Conservation (phyloP, 2,113 vertebrate genomes). For the Anarrhichthys ocellatus region DNA sequence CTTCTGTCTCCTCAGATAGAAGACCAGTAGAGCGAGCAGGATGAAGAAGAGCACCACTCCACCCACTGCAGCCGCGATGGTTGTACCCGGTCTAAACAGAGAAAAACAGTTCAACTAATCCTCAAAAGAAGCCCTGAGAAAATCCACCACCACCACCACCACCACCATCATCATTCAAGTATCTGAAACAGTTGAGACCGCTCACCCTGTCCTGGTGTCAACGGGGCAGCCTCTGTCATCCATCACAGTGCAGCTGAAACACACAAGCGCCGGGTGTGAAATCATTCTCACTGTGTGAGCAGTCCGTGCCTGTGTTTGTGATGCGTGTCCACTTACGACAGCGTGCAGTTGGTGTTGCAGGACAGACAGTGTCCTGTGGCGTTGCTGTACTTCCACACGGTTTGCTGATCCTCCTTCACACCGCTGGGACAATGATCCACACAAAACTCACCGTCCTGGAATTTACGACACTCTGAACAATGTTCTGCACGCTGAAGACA, state of each 20-base stretch:
- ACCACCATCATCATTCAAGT: background rate
- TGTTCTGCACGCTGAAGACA: constrained; percentile 85
- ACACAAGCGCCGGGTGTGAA: constrained; percentile 34
- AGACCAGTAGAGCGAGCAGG: constrained; percentile 83
- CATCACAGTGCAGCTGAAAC: constrained; percentile 86
- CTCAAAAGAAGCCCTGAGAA: background rate
- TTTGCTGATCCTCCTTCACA: constrained; percentile 90
- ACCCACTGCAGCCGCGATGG: constrained; percentile 89
- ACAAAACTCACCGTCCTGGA: constrained; percentile 87
- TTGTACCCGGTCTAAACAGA: constrained; percentile 86
- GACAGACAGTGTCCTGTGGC: constrained; percentile 87
- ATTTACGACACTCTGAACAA: constrained; percentile 88
- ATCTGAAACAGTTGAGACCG: background rate
- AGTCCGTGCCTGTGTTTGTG: background rate
- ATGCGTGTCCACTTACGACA: constrained; percentile 86
- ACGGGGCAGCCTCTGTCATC: constrained; percentile 92
- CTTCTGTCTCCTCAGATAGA: constrained; percentile 88
- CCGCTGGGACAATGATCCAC: constrained; percentile 93
- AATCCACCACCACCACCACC: background rate
- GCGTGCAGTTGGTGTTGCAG: constrained; percentile 93
- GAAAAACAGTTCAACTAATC: background rate
- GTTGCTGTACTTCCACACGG: constrained; percentile 93
- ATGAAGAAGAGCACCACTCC: constrained; percentile 89
- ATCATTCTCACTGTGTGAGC: background rate
- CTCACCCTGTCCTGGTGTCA: constrained; percentile 90